Base-by-base conservation (phyloP, 2,888 invertebrate genomes). In the Lepidocyrtoides sp. region DNA sequence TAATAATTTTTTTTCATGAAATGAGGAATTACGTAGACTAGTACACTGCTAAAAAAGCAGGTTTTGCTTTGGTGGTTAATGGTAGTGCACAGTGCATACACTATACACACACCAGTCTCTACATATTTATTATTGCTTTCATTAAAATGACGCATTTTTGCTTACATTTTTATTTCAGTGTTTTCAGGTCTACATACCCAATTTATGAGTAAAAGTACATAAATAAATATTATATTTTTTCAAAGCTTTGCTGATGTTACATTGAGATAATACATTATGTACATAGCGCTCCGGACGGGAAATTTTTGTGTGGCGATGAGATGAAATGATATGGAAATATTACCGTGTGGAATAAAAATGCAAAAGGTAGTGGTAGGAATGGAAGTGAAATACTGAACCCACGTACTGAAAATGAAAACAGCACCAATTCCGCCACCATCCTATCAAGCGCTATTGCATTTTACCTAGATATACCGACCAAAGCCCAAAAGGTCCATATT, bases 321-420 rank as follows among this genome's bases (percentile, higher is more conserved):
- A 66, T 69, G 69, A 32, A 84, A 84, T 63, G 84, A 84, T 84
- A 84, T 66, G 84, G 32, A 79, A 57, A 54, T 57, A 79, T 79
- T 79, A 79, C 79, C 54, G 79, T 79, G 57, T 79, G 60, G 57
- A 85, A 86, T 72, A 57, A 79, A 57, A 86, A 75, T 86, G 86
- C 75, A 86, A 75, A 77, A 57, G 86, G 86, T 86, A 75, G 85
- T 36, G 86, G 86, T 86, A 75, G 85, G 57, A 85, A 72, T 85
- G 75, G 72, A 85, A 82, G 44, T 82, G 44, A 63, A 82, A 29
- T 17, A 29, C n/a, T 77, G 51, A 77, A 41, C 48, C 79, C 79
- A 57, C 29, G 32, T 41, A 82, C n/a, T 14, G n/a, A n/a, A n/a
- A n/a, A n/a, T n/a, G n/a, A n/a, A n/a, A 41, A 82, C 44, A 54